Evolutionary conservation across 2,797 vertebrate species (phyloP), one percentile per base, ranked within the genome.

Genomic region (Danio jaintianensis): DNA sequence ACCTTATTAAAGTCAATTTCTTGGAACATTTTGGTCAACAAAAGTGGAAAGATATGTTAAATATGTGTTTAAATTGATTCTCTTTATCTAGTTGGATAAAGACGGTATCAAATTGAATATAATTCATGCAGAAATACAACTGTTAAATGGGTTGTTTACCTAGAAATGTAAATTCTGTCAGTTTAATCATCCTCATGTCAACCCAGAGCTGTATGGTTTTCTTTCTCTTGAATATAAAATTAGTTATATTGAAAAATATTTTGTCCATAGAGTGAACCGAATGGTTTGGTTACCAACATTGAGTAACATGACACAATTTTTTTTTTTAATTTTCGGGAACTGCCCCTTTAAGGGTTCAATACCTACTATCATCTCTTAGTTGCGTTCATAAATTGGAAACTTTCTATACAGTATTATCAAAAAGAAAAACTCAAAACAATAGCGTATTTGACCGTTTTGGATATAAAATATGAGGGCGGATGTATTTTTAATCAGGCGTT

Each of bases 401-500:
- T 29, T 15, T 13, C 0, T 12, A 42, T 43, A 5, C 0, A 4
- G 0, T 48, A 7, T 29, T 29, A 48, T 16, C 4, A 7, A 13
- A 53, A 5, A 40, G 8, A 5, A 62, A 64, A 5, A 10, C 0
- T 20, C 12, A 43, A 64, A 48, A 5, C 4, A 18, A 0, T 36
- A 38, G 61, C 52, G 64, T 61, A 56, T 78, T 16, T 16, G 5
- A 55, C 42, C 16, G 3, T 12, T 15, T 12, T 8, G 0, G 29
- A 58, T 38, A 12, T 47, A 48, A 55, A 79, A 72, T 6, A 20
- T 45, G 58, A 55, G 43, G n/a, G 70, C 42, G 52, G 47, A 73
- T 29, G 29, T 71, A 83, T 87, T 91, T 91, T 63, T 88, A 36
- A 71, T 91, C 91, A 91, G 91, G 92, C 91, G 50, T 69, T 86